Conservation (phyloP, 2,113 vertebrate species). For the Campylomormyrus numenius region DNA sequence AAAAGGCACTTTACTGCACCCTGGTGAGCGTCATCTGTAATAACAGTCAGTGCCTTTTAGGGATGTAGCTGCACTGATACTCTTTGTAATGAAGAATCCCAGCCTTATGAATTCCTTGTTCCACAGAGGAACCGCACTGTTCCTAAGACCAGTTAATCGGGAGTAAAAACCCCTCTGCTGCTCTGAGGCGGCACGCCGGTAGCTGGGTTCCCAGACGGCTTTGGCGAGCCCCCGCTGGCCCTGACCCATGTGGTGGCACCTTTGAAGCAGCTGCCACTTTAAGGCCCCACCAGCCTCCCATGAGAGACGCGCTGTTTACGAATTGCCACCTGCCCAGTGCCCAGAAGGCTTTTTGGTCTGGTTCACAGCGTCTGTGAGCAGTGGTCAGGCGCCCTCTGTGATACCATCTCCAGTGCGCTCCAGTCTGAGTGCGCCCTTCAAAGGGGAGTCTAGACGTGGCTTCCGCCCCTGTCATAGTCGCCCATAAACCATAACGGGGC, state of each 20-base stretch:
- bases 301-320: slow-evolving; percentile 51
- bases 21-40: slow-evolving; percentile 41
- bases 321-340: slow-evolving; percentile 42
- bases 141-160: slow-evolving; percentile 21
- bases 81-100: background rate
- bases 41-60: no score
- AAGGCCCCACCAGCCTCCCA: slow-evolving; percentile 57
- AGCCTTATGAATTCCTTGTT: background rate
- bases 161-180: slow-evolving; percentile 27
- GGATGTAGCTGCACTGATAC: background rate
- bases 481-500: slow-evolving; percentile 22
- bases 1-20: slow-evolving; percentile 44
- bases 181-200: background rate
- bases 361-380: slow-evolving; percentile 39
- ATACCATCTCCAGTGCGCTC: slow-evolving; percentile 34
- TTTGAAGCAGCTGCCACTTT: slow-evolving; percentile 61
- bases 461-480: background rate
- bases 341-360: slow-evolving; percentile 38
- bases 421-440: slow-evolving; percentile 16
- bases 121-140: background rate
- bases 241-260: slow-evolving; percentile 32
- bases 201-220: background rate
- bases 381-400: slow-evolving; percentile 29
- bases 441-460: slow-evolving; percentile 36
- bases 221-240: background rate